phyloP scores from a whole-genome alignment of 2,888 invertebrate genomes.

The Blera fallax region DNA sequence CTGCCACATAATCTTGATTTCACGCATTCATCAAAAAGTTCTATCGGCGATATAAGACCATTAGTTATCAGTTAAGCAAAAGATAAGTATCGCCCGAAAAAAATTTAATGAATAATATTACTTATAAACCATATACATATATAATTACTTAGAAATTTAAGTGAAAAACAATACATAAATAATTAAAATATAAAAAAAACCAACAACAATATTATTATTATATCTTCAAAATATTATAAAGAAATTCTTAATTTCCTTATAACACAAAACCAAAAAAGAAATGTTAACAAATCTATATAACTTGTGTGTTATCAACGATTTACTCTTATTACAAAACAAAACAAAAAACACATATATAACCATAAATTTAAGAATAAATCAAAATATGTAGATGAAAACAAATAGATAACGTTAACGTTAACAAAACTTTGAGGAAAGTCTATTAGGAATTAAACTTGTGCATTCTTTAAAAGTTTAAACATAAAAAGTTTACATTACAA shows the following conservation, averaged over 20 bases:
- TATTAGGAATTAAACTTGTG: slow-evolving; percentile 34
- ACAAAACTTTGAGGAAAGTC: slow-evolving; percentile 17
- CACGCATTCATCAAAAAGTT: slow-evolving; percentile 66
- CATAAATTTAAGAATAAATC: slow-evolving; percentile 51
- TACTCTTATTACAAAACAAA: slow-evolving; percentile 28
- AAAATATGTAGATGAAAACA: slow-evolving; percentile 43
- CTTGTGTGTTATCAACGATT: slow-evolving; percentile 70
- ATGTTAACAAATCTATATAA: slow-evolving; percentile 64
- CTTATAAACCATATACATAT: slow-evolving; percentile 22
- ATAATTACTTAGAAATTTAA: slow-evolving; percentile 31
- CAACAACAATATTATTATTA: slow-evolving; percentile 43
- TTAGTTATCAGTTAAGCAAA: slow-evolving; percentile 72
- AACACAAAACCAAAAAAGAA: slow-evolving; percentile 13
- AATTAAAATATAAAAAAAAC: slow-evolving; percentile 3
- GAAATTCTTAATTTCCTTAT: slow-evolving; percentile 38
- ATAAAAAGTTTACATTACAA: background rate
- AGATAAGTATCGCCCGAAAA: slow-evolving; percentile 71
- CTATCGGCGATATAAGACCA: slow-evolving; percentile 64
- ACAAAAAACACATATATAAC: slow-evolving; percentile 19
- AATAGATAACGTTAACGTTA: background rate
- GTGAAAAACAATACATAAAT: slow-evolving; percentile 7
- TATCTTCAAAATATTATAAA: slow-evolving; percentile 18
- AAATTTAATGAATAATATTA: slow-evolving; percentile 33
- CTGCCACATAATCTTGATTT: slow-evolving; percentile 61
- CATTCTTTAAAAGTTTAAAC: slow-evolving; percentile 24